A percentile compares a stretch with the other conserved stretches of the same genome.
These are phyloP conservation scores for Dicaeum eximium DNA, from an alignment of 2,113 vertebrate genomes.

Conservation along the genomic window DNA sequence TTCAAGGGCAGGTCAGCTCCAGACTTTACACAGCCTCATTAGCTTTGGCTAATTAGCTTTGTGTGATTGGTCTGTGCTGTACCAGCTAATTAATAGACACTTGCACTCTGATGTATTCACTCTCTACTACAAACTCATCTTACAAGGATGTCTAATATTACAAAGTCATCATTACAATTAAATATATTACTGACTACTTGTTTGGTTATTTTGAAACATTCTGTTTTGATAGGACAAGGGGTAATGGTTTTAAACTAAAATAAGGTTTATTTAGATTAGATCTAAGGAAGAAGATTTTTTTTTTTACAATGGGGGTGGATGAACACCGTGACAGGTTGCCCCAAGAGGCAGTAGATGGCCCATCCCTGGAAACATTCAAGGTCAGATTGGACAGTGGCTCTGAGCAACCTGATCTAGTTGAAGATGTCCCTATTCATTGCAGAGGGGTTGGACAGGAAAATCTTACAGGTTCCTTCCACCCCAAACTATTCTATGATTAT, in stretches of 20 bases:
- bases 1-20: slow-evolving; percentile 77
- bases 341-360: too few species aligned
- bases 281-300: not conserved
- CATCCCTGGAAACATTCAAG: not conserved
- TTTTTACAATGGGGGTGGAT: not conserved
- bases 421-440: not conserved
- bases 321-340: not conserved
- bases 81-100: not conserved
- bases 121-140: not conserved
- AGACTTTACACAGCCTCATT: not conserved
- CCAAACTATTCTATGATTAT: not conserved
- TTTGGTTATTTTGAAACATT: not conserved
- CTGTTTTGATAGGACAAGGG: not conserved
- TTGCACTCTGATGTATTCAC: not conserved
- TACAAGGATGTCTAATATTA: not conserved
- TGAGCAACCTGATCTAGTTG: not conserved
- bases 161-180: not conserved
- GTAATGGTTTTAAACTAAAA: not conserved
- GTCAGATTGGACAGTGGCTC: not conserved
- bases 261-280: not conserved
- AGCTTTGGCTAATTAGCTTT: not conserved
- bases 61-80: not conserved
- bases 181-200: not conserved
- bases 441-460: not conserved
- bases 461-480: not conserved